A percentile compares a stretch with the other conserved stretches of the same genome.
Conservation (phyloP, 2,797 vertebrate genomes). For the Tenualosa ilisha region DNA sequence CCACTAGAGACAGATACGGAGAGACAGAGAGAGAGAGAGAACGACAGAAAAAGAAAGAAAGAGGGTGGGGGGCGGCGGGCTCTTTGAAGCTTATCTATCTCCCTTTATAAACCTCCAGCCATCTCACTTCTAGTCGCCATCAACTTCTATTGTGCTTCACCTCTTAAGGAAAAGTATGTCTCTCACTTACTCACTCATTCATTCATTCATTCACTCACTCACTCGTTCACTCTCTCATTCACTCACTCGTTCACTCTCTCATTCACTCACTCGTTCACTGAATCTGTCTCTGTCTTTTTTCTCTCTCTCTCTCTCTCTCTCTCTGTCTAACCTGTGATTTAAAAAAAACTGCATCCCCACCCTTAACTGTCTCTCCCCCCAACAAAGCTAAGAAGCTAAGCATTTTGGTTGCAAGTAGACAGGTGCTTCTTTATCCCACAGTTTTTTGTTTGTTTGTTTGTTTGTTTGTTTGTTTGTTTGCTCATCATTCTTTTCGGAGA, state of each 20-base stretch:
- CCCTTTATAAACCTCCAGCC: not conserved
- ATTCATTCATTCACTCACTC: not conserved
- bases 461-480: not conserved
- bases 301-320: not conserved
- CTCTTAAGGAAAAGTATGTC: not conserved
- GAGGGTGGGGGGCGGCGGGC: not conserved
- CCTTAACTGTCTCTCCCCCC: not conserved
- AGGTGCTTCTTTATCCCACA: not conserved
- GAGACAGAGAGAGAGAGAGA: not conserved
- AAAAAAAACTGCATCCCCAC: not conserved
- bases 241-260: not conserved
- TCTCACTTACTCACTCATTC: not conserved
- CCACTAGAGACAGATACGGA: not conserved
- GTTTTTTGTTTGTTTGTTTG: not conserved
- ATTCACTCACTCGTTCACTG: not conserved
- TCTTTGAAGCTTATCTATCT: conserved; percentile 15
- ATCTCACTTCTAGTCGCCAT: not conserved
- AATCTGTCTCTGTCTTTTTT: not conserved
- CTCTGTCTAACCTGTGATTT: not conserved
- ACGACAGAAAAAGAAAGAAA: not conserved
- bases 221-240: not conserved
- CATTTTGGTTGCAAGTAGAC: not conserved
- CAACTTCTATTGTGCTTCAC: not conserved
- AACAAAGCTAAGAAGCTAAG: not conserved
- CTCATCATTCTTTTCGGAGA: not conserved